Percentiles rank a stretch among this genome's conserved stretches.
phyloP scores from a whole-genome alignment of 1,140 invertebrate species.

The Drosophila serrata region DNA sequence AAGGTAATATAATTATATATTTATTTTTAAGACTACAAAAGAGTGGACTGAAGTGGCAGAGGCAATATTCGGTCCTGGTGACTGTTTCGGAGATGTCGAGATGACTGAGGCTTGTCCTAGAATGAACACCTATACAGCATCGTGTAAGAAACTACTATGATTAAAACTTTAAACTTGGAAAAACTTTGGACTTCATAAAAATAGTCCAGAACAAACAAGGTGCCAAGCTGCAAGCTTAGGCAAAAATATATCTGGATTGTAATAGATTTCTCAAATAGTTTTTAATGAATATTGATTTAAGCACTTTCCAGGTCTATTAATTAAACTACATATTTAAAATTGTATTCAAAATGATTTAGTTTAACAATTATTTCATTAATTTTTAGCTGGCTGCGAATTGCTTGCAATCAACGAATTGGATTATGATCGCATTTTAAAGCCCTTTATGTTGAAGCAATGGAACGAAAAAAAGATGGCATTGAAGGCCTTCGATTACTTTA shows the following conservation, averaged over 20 bases:
- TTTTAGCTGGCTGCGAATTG: constrained; percentile 56
- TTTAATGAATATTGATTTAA: no score
- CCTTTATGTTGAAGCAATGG: constrained; percentile 61
- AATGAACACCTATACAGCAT: constrained; percentile 53
- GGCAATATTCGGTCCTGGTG: constrained; percentile 68
- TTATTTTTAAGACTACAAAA: constrained; percentile 18
- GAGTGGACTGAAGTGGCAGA: constrained; percentile 28
- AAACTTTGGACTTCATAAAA: no score
- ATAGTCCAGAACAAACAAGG: no score
- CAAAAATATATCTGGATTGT: no score
- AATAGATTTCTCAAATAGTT: not conserved
- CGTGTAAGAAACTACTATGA: constrained; percentile 60
- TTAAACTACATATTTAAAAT: not conserved
- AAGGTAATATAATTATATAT: not conserved
- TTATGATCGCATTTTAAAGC: constrained; percentile 55
- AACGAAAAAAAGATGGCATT: constrained; percentile 66
- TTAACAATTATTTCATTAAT: not conserved
- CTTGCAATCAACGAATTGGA: constrained; percentile 59
- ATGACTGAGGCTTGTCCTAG: constrained; percentile 50
- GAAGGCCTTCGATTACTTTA: constrained; percentile 64
- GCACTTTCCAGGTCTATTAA: no score
- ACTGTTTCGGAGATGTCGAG: constrained; percentile 73
- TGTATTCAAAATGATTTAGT: no score
- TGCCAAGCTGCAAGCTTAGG: no score
- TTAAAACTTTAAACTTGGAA: no score